Percentiles rank a stretch among this genome's conserved stretches.
Conservation (phyloP, 2,888 invertebrate genomes). For the Ennomos erosarius region DNA sequence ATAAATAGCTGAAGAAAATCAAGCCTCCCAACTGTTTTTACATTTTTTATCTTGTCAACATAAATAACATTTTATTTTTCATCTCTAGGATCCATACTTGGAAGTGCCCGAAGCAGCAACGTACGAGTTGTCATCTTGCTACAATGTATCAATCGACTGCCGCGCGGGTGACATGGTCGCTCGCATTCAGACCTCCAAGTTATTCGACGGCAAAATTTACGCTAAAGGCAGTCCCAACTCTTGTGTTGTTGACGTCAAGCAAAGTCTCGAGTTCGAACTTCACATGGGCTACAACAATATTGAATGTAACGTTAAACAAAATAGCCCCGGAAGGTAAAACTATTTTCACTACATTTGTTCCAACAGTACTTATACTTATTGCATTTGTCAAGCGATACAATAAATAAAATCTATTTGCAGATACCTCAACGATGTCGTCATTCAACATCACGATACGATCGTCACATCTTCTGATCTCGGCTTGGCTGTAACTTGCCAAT, state of each 20-base stretch:
- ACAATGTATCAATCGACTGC: slow-evolving; percentile 97
- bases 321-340: slow-evolving; percentile 90
- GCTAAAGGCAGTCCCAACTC: slow-evolving; percentile 97
- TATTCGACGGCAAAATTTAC: slow-evolving; percentile 97
- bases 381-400: slow-evolving; percentile 16
- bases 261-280: slow-evolving; percentile 95
- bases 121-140: slow-evolving; percentile 96
- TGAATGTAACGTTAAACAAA: slow-evolving; percentile 96
- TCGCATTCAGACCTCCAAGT: slow-evolving; percentile 94
- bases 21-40: slow-evolving; percentile 10
- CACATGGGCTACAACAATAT: slow-evolving; percentile 96
- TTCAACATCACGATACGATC: slow-evolving; percentile 98
- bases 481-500: slow-evolving; percentile 96
- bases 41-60: too few species aligned
- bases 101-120: slow-evolving; percentile 96
- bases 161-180: slow-evolving; percentile 97
- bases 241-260: slow-evolving; percentile 95
- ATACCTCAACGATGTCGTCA: slow-evolving; percentile 96
- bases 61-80: slow-evolving; percentile 4
- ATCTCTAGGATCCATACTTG: slow-evolving; percentile 91
- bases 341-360: slow-evolving; percentile 12
- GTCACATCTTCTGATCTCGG: slow-evolving; percentile 97
- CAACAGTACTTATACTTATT: neutral
- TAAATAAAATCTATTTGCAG: slow-evolving; percentile 53
- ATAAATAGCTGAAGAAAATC: neutral